phyloP scores from a whole-genome alignment of 2,113 vertebrate genomes.

The Cryptoleucopteryx plumbea region DNA sequence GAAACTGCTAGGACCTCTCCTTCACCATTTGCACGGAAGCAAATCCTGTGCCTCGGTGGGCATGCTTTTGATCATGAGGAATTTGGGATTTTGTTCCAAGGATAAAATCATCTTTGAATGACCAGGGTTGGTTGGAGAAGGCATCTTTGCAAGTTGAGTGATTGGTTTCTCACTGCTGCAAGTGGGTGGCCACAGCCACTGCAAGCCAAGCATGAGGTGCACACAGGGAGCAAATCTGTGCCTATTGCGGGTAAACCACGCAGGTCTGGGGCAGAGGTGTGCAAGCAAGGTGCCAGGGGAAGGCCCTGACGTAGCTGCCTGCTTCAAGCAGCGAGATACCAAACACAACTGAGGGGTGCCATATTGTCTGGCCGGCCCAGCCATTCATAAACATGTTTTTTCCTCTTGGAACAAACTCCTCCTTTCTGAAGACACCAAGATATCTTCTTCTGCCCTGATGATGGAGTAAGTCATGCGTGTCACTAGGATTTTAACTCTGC shows the following conservation, averaged over 20 bases:
- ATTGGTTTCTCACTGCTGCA: not conserved
- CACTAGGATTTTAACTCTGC: not conserved
- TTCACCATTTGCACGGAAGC: not conserved
- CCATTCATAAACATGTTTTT: not conserved
- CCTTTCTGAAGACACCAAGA: not conserved
- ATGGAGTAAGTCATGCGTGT: not conserved
- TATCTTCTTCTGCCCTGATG: not conserved
- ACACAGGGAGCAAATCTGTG: not conserved
- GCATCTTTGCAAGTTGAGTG: not conserved
- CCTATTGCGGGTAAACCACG: not conserved
- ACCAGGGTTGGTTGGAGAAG: not conserved
- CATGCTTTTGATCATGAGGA: not conserved
- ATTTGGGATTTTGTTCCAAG: not conserved
- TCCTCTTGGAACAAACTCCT: not conserved
- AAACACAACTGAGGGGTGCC: not conserved
- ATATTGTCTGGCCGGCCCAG: not conserved
- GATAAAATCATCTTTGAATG: not conserved
- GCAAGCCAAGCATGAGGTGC: not conserved
- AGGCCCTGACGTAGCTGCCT: rapidly evolving
- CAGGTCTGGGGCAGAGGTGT: not conserved
- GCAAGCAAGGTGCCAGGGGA: not conserved
- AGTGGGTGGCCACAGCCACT: not conserved
- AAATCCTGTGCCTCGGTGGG: not conserved
- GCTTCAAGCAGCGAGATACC: not conserved
- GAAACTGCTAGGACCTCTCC: not conserved